Evolutionary conservation across 2,888 invertebrate genomes (phyloP).

Genomic region (Ganaspis brasiliensis): DNA sequence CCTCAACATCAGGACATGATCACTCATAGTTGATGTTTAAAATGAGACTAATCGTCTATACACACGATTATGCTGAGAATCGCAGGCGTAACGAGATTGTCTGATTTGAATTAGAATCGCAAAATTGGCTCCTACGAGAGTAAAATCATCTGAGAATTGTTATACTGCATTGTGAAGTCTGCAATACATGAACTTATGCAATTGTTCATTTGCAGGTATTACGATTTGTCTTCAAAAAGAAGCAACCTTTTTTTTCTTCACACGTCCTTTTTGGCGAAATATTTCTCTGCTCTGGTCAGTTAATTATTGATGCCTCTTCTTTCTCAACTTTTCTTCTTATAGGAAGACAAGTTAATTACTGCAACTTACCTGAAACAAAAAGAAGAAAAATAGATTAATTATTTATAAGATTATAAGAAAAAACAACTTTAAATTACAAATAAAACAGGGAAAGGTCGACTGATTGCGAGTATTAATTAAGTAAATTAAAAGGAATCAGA

Average conservation of each 20-base stretch:
- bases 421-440: too few relatives aligned
- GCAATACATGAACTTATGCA: neutral
- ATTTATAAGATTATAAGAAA: neutral
- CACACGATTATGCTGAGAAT: neutral
- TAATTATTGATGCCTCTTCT: too few relatives aligned
- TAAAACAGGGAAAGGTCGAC: too few relatives aligned
- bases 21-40: neutral
- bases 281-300: too few relatives aligned
- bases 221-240: neutral
- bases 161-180: neutral
- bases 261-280: too few relatives aligned
- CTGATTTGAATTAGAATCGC: neutral
- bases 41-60: constrained; percentile 4
- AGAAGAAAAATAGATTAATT: neutral
- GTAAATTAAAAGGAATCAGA: neutral
- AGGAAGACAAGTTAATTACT: neutral
- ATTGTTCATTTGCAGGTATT: neutral
- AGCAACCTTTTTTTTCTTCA: neutral
- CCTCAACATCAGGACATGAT: constrained; percentile 19
- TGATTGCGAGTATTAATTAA: too few relatives aligned
- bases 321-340: too few relatives aligned
- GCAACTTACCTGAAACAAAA: constrained; percentile 1
- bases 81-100: constrained; percentile 18
- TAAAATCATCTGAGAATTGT: neutral
- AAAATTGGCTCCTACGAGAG: neutral